Evolutionary conservation across 2,797 vertebrate species (phyloP).

Genomic region (Pelodytes ibericus): DNA sequence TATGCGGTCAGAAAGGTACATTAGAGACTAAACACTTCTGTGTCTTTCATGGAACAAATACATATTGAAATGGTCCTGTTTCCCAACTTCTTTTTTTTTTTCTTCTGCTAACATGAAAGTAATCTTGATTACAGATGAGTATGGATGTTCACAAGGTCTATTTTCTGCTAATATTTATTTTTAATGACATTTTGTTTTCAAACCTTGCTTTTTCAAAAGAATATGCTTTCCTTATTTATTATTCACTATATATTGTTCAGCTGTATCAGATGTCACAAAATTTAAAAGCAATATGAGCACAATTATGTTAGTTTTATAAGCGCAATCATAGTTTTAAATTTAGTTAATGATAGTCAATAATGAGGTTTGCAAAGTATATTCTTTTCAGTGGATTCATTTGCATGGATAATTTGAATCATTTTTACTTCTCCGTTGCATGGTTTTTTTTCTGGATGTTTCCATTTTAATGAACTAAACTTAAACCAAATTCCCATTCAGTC

Average conservation of each 20-base stretch:
- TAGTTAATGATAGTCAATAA: not conserved
- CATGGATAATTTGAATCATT: slow-evolving; percentile 13
- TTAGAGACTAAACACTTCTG: too few relatives aligned
- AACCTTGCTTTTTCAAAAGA: slow-evolving; percentile 53
- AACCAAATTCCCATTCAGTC: too few relatives aligned
- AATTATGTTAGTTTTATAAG: not conserved
- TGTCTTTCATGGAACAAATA: slow-evolving; percentile 23
- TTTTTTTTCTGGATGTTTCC: not conserved
- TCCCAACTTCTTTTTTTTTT: slow-evolving; percentile 69
- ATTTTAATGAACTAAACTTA: too few relatives aligned
- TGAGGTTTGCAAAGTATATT: slow-evolving; percentile 43
- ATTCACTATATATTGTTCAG: not conserved
- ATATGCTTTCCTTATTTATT: not conserved
- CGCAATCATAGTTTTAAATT: slow-evolving; percentile 20
- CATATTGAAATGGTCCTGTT: slow-evolving; percentile 68
- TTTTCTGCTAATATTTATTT: slow-evolving; percentile 63
- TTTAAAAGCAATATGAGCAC: not conserved
- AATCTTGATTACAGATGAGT: slow-evolving; percentile 83
- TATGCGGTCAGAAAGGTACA: too few relatives aligned
- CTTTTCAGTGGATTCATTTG: slow-evolving; percentile 7
- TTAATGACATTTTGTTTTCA: slow-evolving; percentile 73
- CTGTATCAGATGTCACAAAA: not conserved
- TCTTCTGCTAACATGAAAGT: slow-evolving; percentile 77
- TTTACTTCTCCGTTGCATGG: slow-evolving; percentile 29
- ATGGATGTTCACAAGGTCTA: slow-evolving; percentile 78